Percentiles rank a stretch among this genome's conserved stretches.
These are phyloP conservation scores for Sinelater perroti DNA, from an alignment of 2,888 invertebrate genomes.

Conservation along the genomic window DNA sequence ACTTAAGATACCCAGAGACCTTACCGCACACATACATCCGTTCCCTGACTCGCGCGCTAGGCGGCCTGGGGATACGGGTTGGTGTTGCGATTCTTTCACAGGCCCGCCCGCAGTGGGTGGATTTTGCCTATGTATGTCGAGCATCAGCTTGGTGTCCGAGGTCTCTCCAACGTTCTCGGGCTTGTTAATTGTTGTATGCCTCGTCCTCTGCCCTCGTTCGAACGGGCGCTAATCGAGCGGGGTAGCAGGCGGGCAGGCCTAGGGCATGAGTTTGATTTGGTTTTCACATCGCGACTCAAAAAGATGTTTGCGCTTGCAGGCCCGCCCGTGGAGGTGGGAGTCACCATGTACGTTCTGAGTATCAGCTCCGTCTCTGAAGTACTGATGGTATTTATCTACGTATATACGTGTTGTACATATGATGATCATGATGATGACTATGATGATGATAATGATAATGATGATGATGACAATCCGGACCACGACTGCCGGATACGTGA, in stretches of 20 bases:
- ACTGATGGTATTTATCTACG: conserved; percentile 80
- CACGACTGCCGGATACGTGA: conserved; percentile 43
- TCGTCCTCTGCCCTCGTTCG: conserved; percentile 52
- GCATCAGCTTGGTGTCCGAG: conserved; percentile 98
- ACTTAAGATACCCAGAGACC: conserved; percentile 45
- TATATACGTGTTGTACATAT: conserved; percentile 46
- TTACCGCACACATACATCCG: conserved; percentile 52
- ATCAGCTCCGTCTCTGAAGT: conserved; percentile 98
- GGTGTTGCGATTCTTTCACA: conserved; percentile 68
- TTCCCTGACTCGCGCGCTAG: conserved; percentile 58
- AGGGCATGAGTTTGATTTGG: conserved; percentile 56
- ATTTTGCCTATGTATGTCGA: conserved; percentile 92
- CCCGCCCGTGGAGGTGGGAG: conserved; percentile 96
- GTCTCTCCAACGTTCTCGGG: conserved; percentile 85
- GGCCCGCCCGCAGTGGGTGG: conserved; percentile 96
- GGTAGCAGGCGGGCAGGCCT: conserved; percentile 56
- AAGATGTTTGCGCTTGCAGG: conserved; percentile 72
- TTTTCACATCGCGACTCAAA: conserved; percentile 46
- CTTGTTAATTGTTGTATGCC: conserved; percentile 41
- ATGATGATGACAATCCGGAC: conserved; percentile 36
- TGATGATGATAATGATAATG: conserved; percentile 6
- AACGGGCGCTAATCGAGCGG: conserved; percentile 51
- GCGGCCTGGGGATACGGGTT: conserved; percentile 58
- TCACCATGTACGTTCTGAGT: conserved; percentile 97
- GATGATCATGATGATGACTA: conserved; percentile 22